Percentiles rank a stretch among this genome's conserved stretches.
Conservation (phyloP, 2,888 invertebrate species). For the Zhengitettix transpicula region DNA sequence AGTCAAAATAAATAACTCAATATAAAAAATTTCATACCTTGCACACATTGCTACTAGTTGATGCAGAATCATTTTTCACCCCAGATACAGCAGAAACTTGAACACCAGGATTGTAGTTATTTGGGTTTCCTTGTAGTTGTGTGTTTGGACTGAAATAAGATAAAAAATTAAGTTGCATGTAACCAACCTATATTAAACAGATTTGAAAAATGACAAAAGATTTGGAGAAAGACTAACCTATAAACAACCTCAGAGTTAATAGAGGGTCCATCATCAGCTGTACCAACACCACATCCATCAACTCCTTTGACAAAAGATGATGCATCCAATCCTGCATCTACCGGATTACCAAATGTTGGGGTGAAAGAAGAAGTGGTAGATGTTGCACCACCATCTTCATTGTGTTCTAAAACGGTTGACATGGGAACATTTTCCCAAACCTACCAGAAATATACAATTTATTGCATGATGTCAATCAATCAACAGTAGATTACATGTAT, state of each 20-base stretch:
- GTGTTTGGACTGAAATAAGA: conserved; percentile 11
- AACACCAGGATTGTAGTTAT: conserved; percentile 26
- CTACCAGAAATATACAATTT: conserved; percentile 15
- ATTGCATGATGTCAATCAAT: no score
- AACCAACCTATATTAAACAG: no score
- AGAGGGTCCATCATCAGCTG: conserved; percentile 8
- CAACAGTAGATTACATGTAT: no score
- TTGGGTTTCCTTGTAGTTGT: conserved; percentile 20
- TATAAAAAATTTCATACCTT: conserved; percentile 31
- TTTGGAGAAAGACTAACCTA: conserved; percentile 1
- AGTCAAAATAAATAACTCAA: neutral
- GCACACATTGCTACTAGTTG: conserved; percentile 50
- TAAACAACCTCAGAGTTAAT: conserved; percentile 11
- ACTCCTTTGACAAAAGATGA: conserved; percentile 14
- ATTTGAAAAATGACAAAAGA: no score
- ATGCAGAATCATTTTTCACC: conserved; percentile 25
- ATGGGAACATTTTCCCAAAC: conserved; percentile 54
- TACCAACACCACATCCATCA: conserved; percentile 11
- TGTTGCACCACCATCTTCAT: conserved; percentile 17
- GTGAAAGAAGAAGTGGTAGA: conserved; percentile 18
- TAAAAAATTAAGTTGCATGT: no score
- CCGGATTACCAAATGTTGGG: conserved; percentile 16
- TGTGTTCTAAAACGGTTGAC: conserved; percentile 20
- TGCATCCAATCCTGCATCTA: conserved; percentile 12
- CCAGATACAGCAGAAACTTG: conserved; percentile 8